Evolutionary conservation across 2,797 vertebrate species (phyloP).

Genomic region (Australoheros facetus): DNA sequence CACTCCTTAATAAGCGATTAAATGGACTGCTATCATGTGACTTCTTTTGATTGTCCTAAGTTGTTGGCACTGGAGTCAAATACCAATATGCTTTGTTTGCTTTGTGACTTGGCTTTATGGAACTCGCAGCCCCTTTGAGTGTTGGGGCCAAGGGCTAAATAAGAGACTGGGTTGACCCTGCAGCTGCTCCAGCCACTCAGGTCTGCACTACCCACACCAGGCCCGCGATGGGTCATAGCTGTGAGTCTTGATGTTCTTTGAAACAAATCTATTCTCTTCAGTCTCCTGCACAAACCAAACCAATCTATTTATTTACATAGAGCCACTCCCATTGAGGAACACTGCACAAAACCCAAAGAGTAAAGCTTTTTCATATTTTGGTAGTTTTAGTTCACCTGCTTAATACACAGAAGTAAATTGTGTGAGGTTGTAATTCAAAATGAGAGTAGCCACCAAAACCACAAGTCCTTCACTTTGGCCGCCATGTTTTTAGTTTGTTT

Average conservation of each 20-base stretch:
- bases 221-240: conserved; percentile 14
- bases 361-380: background rate
- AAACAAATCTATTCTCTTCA: conserved; percentile 48
- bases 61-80: conserved; percentile 57
- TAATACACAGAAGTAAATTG: background rate
- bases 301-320: conserved; percentile 30
- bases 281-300: conserved; percentile 33
- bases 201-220: background rate
- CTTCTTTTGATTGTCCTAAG: conserved; percentile 70
- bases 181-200: conserved; percentile 79
- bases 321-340: conserved; percentile 23
- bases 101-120: conserved; percentile 64
- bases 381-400: background rate
- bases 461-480: conserved; percentile 5
- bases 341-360: background rate
- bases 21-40: conserved; percentile 63
- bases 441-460: background rate
- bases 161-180: conserved; percentile 56
- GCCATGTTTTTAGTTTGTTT: conserved; percentile 13
- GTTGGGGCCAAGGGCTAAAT: conserved; percentile 64
- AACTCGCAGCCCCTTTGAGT: conserved; percentile 37
- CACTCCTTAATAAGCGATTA: conserved; percentile 57
- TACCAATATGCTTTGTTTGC: conserved; percentile 67
- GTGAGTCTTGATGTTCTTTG: conserved; percentile 17
- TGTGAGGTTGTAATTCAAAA: background rate